Base-by-base conservation (phyloP, 2,113 vertebrate species). In the Podiceps cristatus region DNA sequence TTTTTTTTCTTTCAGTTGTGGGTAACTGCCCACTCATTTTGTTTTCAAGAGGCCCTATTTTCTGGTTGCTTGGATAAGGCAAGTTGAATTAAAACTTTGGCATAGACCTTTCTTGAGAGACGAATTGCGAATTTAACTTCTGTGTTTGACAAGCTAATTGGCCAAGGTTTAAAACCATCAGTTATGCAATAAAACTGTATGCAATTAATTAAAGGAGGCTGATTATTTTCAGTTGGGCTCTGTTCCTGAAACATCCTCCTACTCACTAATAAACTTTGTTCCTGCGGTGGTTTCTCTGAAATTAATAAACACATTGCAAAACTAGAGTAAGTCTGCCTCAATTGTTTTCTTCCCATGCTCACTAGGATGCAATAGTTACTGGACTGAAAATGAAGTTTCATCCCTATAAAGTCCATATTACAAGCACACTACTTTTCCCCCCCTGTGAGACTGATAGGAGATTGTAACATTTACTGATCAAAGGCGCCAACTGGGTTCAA, bases 151-250 rank as follows among this genome's bases (percentile, higher is more conserved):
- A 97, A 94, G 93, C 88, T 98, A 98, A 98, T 97, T 98, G 96
- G 88, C 86, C 91, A 74, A 86, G 73, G 81, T 96, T 98, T 98
- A 97, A 98, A 98, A 95, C 78, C 85, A 93, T 97, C 85, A 91
- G 97, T 98, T 98, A 96, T 95, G 86, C 96, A 98, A 97, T 98
- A 98, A 98, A 98, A 97, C 64, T 96, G 86, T 92, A 80, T 97
- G 96, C 81, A 97, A 88, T 97, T 98, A 98, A 98, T 98, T 98
- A 98, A 94, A 93, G 80, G 89, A 91, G 97, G 86, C 90, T 75
- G 96, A 98, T 98, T 98, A 96, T 96, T 96, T 97, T 97, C 96
- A 90, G 88, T 59, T 1, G 1, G 27, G 69, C 90, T 96, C 85
- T 91, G 72, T 97, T 98, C 62, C 49, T 96, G 84, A 97, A 95